Percentiles rank a stretch among this genome's conserved stretches.
phyloP scores from a whole-genome alignment of 37 sponge, comb jelly and placozoan genomes.

The Haliclona indistincta region DNA sequence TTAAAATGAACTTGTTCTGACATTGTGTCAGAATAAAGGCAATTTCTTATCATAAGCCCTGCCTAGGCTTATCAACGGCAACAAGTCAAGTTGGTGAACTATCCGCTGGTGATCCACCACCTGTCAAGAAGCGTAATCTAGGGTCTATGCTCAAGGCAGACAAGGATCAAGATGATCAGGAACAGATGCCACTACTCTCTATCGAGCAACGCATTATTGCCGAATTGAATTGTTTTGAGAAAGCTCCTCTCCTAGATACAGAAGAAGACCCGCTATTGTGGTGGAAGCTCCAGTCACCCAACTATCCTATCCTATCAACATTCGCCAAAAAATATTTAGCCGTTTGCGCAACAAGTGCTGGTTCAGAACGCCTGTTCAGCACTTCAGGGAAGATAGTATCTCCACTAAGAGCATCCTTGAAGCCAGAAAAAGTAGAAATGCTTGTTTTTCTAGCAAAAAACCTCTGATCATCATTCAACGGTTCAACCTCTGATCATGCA shows the following conservation, averaged over 20 bases:
- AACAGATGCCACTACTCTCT: not conserved
- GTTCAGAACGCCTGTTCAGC: slow-evolving; percentile 41
- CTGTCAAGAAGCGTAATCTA: slow-evolving; percentile 19
- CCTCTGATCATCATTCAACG: no score
- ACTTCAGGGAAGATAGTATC: slow-evolving; percentile 32
- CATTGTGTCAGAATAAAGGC: no score
- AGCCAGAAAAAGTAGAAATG: slow-evolving; percentile 40
- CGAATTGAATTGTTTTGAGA: slow-evolving; percentile 3
- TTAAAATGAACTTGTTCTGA: no score
- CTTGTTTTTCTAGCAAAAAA: slow-evolving; percentile 22
- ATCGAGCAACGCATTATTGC: not conserved
- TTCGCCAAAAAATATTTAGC: slow-evolving; percentile 36
- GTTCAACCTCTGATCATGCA: no score
- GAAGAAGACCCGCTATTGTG: slow-evolving; percentile 15
- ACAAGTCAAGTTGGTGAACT: no score
- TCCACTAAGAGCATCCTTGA: not conserved
- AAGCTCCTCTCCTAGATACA: not conserved
- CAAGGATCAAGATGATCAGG: not conserved
- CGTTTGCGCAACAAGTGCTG: slow-evolving; percentile 30
- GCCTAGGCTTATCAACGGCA: no score
- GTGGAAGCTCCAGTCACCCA: not conserved
- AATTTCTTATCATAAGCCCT: no score
- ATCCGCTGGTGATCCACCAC: slow-evolving; percentile 11
- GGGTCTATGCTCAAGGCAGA: slow-evolving; percentile 8
- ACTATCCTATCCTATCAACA: slow-evolving; percentile 4